Evolutionary conservation across 1,140 invertebrate genomes (phyloP), one percentile per base, ranked within the genome.

Genomic region (Diorhabda elongata): DNA sequence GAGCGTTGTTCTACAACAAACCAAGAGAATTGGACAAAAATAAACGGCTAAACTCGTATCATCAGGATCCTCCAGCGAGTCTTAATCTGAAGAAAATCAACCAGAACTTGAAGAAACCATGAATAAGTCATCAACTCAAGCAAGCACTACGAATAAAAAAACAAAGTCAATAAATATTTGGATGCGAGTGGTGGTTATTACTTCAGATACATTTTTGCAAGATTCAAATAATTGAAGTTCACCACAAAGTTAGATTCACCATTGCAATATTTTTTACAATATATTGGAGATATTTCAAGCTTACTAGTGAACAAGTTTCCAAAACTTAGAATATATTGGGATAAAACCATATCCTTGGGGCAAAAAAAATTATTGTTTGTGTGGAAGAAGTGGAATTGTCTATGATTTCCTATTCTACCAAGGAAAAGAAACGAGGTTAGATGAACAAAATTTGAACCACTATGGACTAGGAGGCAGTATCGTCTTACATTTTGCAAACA

Each of bases 401-500:
- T 73, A 73, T 56, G 69, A 73, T 65, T 69, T 73, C 44, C 5
- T 73, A 42, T 44, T 71, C n/a, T 73, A 71, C 58, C 69, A 68
- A 58, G 69, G 69, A 9, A 42, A 61, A 42, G 60, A 57, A 6
- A 73, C 71, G 11, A 58, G 64, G 11, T 11, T 73, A 47, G 58
- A 68, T 59, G n/a, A 43, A 60, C 26, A 42, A 8, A 5, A 65
- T n/a, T 43, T 11, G 57, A 43, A 47, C 11, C 11, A 66, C 11
- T 68, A 59, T 64, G 69, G 66, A 47, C 44, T 47, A 65, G 52
- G 45, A 7, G 70, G 42, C 58, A 52, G 66, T 57, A 56, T 68
- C 41, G 66, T 73, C 44, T 44, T 63, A 3, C 70, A 76, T 74
- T 74, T 79, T 45, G 65, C 70, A 57, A 71, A 78, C 64, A 75